phyloP scores from a whole-genome alignment of 92 coral and sea anemone genomes.

The Scolanthus callimorphus region DNA sequence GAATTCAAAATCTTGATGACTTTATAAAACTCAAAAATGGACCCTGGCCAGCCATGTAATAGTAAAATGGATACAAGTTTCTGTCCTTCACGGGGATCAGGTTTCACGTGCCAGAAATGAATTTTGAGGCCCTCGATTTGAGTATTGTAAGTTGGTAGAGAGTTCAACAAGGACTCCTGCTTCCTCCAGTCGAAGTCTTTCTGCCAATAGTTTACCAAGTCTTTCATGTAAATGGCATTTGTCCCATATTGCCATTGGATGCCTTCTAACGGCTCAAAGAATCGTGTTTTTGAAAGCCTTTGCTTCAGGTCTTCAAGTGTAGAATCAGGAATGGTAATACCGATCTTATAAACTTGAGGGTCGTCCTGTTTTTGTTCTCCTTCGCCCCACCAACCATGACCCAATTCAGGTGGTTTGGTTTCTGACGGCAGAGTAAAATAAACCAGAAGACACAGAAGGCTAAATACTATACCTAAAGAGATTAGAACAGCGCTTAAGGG shows the following conservation, averaged over 20 bases:
- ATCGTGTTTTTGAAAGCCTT: slow-evolving; percentile 63
- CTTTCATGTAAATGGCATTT: slow-evolving; percentile 50
- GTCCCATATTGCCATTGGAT: slow-evolving; percentile 83
- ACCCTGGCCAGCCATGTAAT: slow-evolving; percentile 99
- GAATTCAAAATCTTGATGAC: slow-evolving; percentile 52
- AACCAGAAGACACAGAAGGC: too few species aligned
- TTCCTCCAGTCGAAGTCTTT: slow-evolving; percentile 76
- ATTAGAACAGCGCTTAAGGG: too few species aligned
- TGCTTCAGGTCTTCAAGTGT: slow-evolving; percentile 51
- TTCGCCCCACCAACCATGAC: slow-evolving; percentile 78
- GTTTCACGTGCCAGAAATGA: slow-evolving; percentile 76
- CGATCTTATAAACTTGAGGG: slow-evolving; percentile 41
- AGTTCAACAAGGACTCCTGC: slow-evolving; percentile 65
- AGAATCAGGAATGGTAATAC: slow-evolving; percentile 41
- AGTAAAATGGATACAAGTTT: slow-evolving; percentile 62
- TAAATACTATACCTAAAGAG: too few species aligned
- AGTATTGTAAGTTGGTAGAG: slow-evolving; percentile 61
- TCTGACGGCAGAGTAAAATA: slow-evolving; percentile 3
- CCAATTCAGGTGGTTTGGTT: slow-evolving; percentile 13
- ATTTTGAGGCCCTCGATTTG: slow-evolving; percentile 67
- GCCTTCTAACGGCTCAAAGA: slow-evolving; percentile 63
- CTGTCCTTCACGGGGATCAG: slow-evolving; percentile 54
- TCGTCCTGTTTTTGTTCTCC: slow-evolving; percentile 29
- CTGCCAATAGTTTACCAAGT: slow-evolving; percentile 67
- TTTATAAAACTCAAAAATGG: slow-evolving; percentile 86